Base-by-base conservation (phyloP, 2,113 vertebrate genomes). In the Zapus hudsonius region DNA sequence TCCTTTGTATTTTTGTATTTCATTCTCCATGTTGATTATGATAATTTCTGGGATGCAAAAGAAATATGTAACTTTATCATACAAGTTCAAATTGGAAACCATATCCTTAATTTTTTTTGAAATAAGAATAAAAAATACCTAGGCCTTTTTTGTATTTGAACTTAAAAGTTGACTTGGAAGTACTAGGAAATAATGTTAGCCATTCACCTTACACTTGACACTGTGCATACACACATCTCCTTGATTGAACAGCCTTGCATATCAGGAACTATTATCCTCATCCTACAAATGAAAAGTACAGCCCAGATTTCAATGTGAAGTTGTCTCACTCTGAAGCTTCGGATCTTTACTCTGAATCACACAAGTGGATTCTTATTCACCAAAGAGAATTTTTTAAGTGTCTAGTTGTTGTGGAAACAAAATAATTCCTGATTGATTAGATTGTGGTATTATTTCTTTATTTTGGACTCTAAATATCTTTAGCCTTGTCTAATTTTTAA, bases 361-460 rank as follows among this genome's bases (percentile, higher is more conserved):
- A 79, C 31, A 83, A 86, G 81, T 69, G 76, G 66, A 81, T 67
- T 84, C 29, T 42, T 67, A 40, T 75, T 52, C 5, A 88, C 87
- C 92, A 91, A 72, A 89, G 29, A 85, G 81, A 63, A 74, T 55
- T 90, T n/a, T 80, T 89, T 44, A 95, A 88, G 93, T 94, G 83
- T 87, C 87, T 96, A 90, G 95, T 95, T 94, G 75, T 85, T 86
- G 61, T 73, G 63, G 78, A 90, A 96, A 96, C 93, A 91, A 96
- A 95, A 67, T 84, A 87, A 90, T 84, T 86, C 93, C 67, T 80
- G 27, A 90, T 89, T 67, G 69, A 74, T 89, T 84, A 91, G 59
- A 76, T 7, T 89, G 59, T 59, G 72, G 52, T 20, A 86, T 55
- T 92, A 69, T n/a, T 64, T 87, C 70, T 88, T 61, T 90, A 75